Conservation (phyloP, 2,888 invertebrate genomes). For the Drosophila recens region DNA sequence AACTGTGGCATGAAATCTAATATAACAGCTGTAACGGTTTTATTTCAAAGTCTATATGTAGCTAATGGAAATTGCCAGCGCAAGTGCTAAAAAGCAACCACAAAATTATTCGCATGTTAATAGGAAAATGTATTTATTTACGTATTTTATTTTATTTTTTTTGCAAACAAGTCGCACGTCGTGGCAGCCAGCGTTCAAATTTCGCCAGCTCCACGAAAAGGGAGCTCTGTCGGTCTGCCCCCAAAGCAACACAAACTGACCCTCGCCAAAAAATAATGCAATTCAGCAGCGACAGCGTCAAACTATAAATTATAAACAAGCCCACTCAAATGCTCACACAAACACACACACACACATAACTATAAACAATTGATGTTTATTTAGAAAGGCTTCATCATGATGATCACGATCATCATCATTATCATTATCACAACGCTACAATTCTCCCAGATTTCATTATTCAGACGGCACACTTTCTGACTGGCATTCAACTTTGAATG, state of each 20-base stretch:
- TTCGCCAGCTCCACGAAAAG: slow-evolving; percentile 60
- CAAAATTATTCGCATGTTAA: slow-evolving; percentile 60
- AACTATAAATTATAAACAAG: slow-evolving; percentile 45
- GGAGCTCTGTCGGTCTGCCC: slow-evolving; percentile 36
- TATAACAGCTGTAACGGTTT: slow-evolving; percentile 42
- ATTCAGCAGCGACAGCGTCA: slow-evolving; percentile 55
- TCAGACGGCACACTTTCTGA: slow-evolving; percentile 54
- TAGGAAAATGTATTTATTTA: slow-evolving; percentile 36
- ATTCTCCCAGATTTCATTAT: slow-evolving; percentile 37
- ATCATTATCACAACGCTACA: slow-evolving; percentile 26
- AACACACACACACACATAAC: slow-evolving; percentile 22
- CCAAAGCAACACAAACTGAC: slow-evolving; percentile 31
- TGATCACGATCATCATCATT: slow-evolving; percentile 6
- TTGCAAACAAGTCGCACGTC: slow-evolving; percentile 58
- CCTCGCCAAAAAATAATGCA: slow-evolving; percentile 73
- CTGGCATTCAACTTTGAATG: slow-evolving; percentile 67
- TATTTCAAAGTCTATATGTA: slow-evolving; percentile 42
- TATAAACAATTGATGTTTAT: slow-evolving; percentile 75
- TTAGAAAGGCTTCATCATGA: slow-evolving; percentile 56
- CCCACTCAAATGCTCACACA: slow-evolving; percentile 8
- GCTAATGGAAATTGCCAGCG: slow-evolving; percentile 50
- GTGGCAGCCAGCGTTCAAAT: slow-evolving; percentile 49
- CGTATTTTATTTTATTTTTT: slow-evolving; percentile 7
- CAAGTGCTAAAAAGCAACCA: slow-evolving; percentile 52
- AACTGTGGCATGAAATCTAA: slow-evolving; percentile 44